Conservation (phyloP, 1,140 invertebrate genomes). For the Eupeodes corollae region DNA sequence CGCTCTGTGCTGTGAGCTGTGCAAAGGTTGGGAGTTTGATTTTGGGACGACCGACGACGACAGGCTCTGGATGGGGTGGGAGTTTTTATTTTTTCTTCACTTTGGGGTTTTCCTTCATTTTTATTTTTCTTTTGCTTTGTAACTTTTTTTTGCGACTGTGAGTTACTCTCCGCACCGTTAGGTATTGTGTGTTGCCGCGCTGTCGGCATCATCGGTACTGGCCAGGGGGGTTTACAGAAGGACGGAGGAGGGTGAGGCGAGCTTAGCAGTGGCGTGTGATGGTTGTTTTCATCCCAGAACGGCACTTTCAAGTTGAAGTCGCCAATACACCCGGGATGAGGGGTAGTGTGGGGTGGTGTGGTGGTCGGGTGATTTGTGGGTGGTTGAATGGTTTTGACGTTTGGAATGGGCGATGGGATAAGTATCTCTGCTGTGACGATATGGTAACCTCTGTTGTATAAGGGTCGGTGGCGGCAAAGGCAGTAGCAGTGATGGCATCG, state of each 20-base stretch:
- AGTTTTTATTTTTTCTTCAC: not conserved
- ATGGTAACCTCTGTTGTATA: constrained; percentile 1
- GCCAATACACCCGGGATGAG: constrained; percentile 2
- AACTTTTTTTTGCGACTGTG: no score
- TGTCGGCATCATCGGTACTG: no score
- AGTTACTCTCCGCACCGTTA: no score
- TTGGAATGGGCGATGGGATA: not conserved
- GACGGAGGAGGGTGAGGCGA: no score
- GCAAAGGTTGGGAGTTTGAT: no score
- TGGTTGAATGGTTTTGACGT: not conserved
- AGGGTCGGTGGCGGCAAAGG: not conserved
- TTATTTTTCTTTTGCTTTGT: not conserved
- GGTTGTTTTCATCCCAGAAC: constrained; percentile 7
- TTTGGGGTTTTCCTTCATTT: constrained; percentile 7
- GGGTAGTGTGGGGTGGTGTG: not conserved
- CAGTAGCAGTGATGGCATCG: not conserved
- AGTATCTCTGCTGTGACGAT: not conserved
- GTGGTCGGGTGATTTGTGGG: not conserved
- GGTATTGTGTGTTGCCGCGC: no score
- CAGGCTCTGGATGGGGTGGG: no score
- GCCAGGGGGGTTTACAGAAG: no score
- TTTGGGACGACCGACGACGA: no score
- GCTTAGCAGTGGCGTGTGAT: constrained; percentile 1
- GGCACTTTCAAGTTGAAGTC: constrained; percentile 7
- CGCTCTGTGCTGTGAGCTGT: not conserved